phyloP scores from a whole-genome alignment of 1,140 invertebrate species.

The Pseudomyrmex concolor region DNA sequence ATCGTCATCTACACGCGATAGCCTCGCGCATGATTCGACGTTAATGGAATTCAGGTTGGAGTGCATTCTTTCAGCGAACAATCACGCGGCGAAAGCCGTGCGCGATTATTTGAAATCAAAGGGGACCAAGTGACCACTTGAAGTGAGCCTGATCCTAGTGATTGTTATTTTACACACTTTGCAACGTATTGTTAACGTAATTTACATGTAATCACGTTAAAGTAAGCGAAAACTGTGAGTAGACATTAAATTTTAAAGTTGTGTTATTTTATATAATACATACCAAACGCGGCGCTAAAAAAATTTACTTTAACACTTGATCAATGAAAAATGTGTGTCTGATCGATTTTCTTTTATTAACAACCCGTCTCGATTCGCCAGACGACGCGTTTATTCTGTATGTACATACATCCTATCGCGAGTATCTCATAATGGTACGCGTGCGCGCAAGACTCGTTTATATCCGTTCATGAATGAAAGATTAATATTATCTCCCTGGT shows the following conservation, averaged over 20 bases:
- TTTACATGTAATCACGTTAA: no score
- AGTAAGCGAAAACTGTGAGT: no score
- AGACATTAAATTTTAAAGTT: no score
- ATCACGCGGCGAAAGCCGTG: not conserved
- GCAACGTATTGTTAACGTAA: no score
- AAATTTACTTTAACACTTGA: no score
- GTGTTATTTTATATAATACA: no score
- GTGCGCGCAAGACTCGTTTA: not conserved
- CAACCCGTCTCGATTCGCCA: not conserved
- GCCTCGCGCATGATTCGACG: slow-evolving; percentile 63
- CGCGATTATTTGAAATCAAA: slow-evolving; percentile 7
- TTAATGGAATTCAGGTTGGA: slow-evolving; percentile 71
- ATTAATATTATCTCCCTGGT: slow-evolving; percentile 64
- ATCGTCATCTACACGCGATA: slow-evolving; percentile 71
- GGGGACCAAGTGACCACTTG: no score
- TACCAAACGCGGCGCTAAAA: no score
- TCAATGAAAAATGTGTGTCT: no score
- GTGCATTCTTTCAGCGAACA: slow-evolving; percentile 27
- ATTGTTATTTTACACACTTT: no score
- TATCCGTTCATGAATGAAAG: not conserved
- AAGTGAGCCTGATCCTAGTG: no score
- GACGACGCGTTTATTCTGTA: not conserved
- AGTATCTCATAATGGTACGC: slow-evolving; percentile 8
- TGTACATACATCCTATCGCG: not conserved
- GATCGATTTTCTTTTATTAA: not conserved